A percentile compares a stretch with the other conserved stretches of the same genome.
Evolutionary conservation across 2,797 vertebrate genomes (phyloP).

Genomic region (Phrynocephalus guinanensis): DNA sequence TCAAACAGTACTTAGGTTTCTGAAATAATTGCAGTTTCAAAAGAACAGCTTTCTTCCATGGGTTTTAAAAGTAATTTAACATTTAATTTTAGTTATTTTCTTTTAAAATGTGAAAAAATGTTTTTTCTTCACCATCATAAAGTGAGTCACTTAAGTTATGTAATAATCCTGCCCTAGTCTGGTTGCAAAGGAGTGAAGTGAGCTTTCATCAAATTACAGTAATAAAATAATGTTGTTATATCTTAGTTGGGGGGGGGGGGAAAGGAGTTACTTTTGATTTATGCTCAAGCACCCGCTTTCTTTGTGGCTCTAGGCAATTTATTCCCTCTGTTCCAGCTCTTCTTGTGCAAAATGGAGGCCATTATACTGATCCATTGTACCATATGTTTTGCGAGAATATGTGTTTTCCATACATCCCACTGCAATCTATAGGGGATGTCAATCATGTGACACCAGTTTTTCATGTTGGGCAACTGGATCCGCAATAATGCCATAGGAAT

Average conservation of each 20-base stretch:
- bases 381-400: neutral
- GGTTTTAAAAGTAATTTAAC: neutral
- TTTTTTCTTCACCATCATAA: neutral
- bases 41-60: neutral
- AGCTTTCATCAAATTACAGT: no score
- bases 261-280: no score
- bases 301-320: neutral
- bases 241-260: no score
- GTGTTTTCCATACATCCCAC: neutral
- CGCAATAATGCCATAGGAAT: no score
- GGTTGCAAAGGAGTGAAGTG: neutral
- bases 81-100: neutral
- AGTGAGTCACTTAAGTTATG: neutral
- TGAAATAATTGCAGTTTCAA: neutral
- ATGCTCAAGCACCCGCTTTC: neutral
- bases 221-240: no score
- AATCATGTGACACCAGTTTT: neutral
- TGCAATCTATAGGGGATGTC: neutral
- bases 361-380: neutral
- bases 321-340: neutral
- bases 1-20: neutral
- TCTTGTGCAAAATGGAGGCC: neutral
- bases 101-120: no score
- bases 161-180: no score
- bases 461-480: no score